Evolutionary conservation across 1,140 invertebrate species (phyloP).

Genomic region (Tyrophagus putrescentiae): DNA sequence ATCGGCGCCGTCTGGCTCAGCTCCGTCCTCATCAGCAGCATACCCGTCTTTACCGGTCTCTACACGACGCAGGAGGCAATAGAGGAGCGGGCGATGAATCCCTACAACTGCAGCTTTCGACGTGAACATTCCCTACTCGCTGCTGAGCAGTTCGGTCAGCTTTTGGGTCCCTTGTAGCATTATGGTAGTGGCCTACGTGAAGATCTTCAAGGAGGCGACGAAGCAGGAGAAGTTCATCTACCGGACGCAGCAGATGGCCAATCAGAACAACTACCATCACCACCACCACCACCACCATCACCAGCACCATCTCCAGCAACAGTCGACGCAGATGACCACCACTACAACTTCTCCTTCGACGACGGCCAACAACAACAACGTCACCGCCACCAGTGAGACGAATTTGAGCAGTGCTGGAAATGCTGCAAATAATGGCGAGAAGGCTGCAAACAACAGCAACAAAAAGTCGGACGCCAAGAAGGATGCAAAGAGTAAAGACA

Average conservation of each 20-base stretch:
- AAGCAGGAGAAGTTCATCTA: conserved; percentile 76
- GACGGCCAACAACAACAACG: not conserved
- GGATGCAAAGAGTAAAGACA: too few species aligned
- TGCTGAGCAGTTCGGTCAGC: conserved; percentile 79
- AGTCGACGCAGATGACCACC: conserved; percentile 17
- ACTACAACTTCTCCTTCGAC: too few species aligned
- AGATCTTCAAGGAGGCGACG: conserved; percentile 78
- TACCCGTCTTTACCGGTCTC: conserved; percentile 84
- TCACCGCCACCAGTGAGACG: too few species aligned
- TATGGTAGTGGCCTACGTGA: conserved; percentile 79
- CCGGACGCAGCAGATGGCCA: conserved; percentile 35
- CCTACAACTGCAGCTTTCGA: conserved; percentile 67
- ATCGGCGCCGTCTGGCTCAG: conserved; percentile 75
- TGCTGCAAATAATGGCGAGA: not conserved
- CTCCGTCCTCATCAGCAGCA: conserved; percentile 78
- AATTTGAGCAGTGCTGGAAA: not conserved
- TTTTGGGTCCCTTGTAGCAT: conserved; percentile 93
- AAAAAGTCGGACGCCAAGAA: too few species aligned
- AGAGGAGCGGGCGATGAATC: conserved; percentile 42
- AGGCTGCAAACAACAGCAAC: not conserved
- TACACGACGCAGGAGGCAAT: conserved; percentile 69
- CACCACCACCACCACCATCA: conserved; percentile 1
- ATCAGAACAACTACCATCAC: conserved; percentile 17
- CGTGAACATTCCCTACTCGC: conserved; percentile 74
- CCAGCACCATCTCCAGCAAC: too few species aligned